Percentiles rank a stretch among this genome's conserved stretches.
phyloP scores from a whole-genome alignment of 2,113 vertebrate species.

The Tragelaphus buxtoni region DNA sequence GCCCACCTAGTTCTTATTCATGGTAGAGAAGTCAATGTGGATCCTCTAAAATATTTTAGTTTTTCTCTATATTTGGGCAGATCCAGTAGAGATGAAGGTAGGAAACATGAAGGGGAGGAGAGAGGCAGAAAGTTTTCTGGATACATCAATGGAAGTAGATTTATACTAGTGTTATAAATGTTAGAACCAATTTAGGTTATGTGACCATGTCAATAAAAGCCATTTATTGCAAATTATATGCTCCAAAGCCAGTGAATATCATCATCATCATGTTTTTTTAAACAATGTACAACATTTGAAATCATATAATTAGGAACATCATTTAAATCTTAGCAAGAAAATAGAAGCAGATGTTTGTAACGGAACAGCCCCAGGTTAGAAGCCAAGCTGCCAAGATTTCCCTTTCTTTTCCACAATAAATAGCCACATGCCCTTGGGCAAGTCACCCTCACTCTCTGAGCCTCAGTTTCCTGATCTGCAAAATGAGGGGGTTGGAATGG shows the following conservation, averaged over 20 bases:
- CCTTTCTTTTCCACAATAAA: not conserved
- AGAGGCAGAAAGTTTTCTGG: not conserved
- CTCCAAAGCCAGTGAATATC: not conserved
- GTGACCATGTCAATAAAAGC: not conserved
- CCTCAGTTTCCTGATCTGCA: not conserved
- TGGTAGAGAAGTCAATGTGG: not conserved
- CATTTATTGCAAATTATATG: constrained; percentile 15
- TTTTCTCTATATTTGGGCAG: not conserved
- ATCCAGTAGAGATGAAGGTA: not conserved
- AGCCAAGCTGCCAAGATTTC: not conserved
- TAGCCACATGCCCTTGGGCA: not conserved
- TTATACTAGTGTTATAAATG: not conserved
- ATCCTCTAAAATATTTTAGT: not conserved
- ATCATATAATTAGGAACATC: constrained; percentile 43
- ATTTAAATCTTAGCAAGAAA: constrained; percentile 44
- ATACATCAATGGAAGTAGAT: not conserved
- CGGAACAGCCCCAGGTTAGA: not conserved
- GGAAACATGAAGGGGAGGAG: not conserved
- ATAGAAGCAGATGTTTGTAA: constrained; percentile 50
- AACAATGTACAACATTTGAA: constrained; percentile 28
- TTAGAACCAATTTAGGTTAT: not conserved
- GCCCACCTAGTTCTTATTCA: not conserved
- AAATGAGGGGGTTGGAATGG: not conserved
- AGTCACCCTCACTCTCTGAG: not conserved
- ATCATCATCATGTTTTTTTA: not conserved